Evolutionary conservation across 2,797 vertebrate genomes (phyloP), one percentile per base, ranked within the genome.

Genomic region (Bovichtus variegatus): DNA sequence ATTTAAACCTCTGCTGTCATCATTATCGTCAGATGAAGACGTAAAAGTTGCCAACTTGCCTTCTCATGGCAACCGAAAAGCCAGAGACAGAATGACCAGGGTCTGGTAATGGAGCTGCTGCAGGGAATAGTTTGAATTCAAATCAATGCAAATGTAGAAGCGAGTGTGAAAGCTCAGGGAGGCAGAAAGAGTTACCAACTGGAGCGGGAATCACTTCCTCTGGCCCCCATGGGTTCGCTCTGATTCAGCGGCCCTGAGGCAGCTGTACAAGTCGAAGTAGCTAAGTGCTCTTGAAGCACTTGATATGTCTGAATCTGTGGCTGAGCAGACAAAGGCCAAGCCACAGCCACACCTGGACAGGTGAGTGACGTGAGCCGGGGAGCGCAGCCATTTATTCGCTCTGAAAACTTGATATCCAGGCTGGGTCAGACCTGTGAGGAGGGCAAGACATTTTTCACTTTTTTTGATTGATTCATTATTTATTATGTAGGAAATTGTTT

Each of bases 1-100:
- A 83, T 91, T 86, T 73, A 90, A 90, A 76, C 78, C 76, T 58
- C 57, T 51, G 66, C 76, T 89, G 66, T 87, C 85, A 72, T 86
- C 76, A 36, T 86, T 73, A 74, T 84, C 73, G 85, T 90, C 85
- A 75, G 81, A 84, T 80, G 44, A 74, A 78, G 68, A 40, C 41
- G 49, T 74, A 27, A 76, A 73, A 79, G 82, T 74, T 41, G 68
- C 73, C 75, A 67, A 41, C 59, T 71, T 23, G 11, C 61, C 70
- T 61, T 75, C 16, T 51, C 34, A 38, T 83, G 72, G 53, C 63
- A 72, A 34, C 69, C 12, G 2, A 21, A 40, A 36, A 51, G 6
- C 36, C 51, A 67, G 36, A 34, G 31, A n/a, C 31, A 8, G 8
- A 8, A 31, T 34, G 6, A 55, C 9, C 44, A 6, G 34, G 49